These are phyloP conservation scores for Metridium senile DNA, from an alignment of 92 coral and sea anemone species.

Conservation along the genomic window DNA sequence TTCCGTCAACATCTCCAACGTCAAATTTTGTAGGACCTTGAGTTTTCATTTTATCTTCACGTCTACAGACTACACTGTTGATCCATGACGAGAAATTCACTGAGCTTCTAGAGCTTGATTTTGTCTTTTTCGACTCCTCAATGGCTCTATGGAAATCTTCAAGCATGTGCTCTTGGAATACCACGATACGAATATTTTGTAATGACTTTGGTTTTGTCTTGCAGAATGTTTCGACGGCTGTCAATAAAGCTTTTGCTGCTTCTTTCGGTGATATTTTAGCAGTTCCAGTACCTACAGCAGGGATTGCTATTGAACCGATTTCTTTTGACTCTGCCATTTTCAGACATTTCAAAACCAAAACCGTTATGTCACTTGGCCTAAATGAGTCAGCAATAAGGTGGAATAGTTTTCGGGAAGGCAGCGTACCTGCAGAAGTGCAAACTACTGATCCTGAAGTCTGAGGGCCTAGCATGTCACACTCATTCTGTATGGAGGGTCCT, in stretches of 20 bases:
- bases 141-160: constrained; percentile 49
- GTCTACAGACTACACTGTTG: background rate
- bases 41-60: background rate
- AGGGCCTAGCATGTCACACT: constrained; percentile 28
- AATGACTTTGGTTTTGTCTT: constrained; percentile 42
- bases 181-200: constrained; percentile 57
- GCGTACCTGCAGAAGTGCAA: constrained; percentile 9
- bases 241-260: constrained; percentile 55
- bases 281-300: constrained; percentile 80
- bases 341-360: constrained; percentile 46
- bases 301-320: constrained; percentile 60
- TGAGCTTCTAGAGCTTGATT: constrained; percentile 13
- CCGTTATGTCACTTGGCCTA: background rate
- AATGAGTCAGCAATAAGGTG: constrained; percentile 53
- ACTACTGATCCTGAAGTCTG: constrained; percentile 29
- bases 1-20: background rate
- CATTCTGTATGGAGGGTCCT: constrained; percentile 60
- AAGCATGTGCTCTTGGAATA: constrained; percentile 56
- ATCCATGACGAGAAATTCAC: background rate
- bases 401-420: constrained; percentile 37
- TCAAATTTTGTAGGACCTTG: background rate
- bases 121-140: constrained; percentile 33
- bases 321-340: constrained; percentile 26
- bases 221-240: constrained; percentile 56
- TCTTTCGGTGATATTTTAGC: constrained; percentile 27